Percentiles rank a stretch among this genome's conserved stretches.
These are phyloP conservation scores for Ceraclea dissimilis DNA, from an alignment of 2,888 invertebrate genomes.

Conservation along the genomic window DNA sequence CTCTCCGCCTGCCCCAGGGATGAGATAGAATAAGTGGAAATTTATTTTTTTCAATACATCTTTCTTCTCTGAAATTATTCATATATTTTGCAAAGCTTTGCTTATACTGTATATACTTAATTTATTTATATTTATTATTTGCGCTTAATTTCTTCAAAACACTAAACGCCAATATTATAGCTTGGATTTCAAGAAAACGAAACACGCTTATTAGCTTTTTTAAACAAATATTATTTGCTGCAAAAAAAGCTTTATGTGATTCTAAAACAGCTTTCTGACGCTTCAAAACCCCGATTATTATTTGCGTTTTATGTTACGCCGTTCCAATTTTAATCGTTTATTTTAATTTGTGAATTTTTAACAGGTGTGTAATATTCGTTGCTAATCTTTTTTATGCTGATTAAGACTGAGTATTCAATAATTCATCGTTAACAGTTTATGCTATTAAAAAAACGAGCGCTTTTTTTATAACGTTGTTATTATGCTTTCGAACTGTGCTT, in stretches of 20 bases:
- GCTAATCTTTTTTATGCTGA: neutral
- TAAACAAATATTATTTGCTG: conserved; percentile 1
- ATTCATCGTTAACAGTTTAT: neutral
- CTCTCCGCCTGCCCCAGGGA: no score
- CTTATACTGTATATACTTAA: neutral
- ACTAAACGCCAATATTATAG: neutral
- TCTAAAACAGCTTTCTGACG: neutral
- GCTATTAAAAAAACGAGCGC: conserved; percentile 1
- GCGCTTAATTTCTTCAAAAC: neutral
- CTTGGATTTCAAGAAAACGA: neutral
- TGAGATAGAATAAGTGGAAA: no score
- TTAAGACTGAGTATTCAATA: neutral
- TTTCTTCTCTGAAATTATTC: no score
- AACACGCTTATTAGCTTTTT: neutral
- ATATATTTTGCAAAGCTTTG: neutral
- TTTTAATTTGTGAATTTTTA: neutral
- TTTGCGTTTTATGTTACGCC: neutral
- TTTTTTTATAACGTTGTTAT: conserved; percentile 11
- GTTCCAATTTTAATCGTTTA: neutral
- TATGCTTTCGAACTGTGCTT: conserved; percentile 5
- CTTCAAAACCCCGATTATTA: neutral
- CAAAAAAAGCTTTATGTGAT: neutral
- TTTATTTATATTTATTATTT: neutral
- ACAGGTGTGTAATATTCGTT: no score
- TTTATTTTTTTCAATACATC: no score